Conservation (phyloP, 1,140 invertebrate genomes). For the Myzus persicae region DNA sequence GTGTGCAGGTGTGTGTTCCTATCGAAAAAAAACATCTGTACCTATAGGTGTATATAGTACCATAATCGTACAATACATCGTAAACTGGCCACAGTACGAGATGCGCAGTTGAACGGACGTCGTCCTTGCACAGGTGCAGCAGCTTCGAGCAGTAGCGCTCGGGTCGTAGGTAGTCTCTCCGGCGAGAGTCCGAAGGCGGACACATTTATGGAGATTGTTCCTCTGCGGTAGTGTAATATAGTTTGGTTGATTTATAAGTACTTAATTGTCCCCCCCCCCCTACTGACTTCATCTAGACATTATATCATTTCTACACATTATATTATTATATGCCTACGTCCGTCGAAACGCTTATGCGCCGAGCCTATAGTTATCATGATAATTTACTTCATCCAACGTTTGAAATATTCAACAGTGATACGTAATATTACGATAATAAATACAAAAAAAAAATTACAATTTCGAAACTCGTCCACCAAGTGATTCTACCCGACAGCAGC, state of each 20-base stretch:
- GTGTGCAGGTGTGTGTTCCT: not conserved
- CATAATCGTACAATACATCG: not conserved
- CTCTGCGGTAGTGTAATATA: not conserved
- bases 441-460: not conserved
- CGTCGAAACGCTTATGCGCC: not conserved
- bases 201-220: not conserved
- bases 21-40: not conserved
- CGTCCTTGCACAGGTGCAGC: not conserved
- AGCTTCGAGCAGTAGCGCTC: not conserved
- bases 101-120: not conserved
- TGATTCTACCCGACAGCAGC: not conserved
- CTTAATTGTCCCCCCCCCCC: not conserved
- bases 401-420: not conserved
- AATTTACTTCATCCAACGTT: not conserved
- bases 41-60: not conserved
- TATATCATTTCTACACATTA: not conserved
- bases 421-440: not conserved
- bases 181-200: not conserved
- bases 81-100: not conserved
- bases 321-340: no score
- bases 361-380: not conserved
- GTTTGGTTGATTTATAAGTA: conserved; percentile 6
- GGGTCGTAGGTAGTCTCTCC: not conserved
- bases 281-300: not conserved
- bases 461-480: not conserved